These are phyloP conservation scores for Propithecus coquereli DNA, from an alignment of 2,113 vertebrate genomes.

Conservation along the genomic window DNA sequence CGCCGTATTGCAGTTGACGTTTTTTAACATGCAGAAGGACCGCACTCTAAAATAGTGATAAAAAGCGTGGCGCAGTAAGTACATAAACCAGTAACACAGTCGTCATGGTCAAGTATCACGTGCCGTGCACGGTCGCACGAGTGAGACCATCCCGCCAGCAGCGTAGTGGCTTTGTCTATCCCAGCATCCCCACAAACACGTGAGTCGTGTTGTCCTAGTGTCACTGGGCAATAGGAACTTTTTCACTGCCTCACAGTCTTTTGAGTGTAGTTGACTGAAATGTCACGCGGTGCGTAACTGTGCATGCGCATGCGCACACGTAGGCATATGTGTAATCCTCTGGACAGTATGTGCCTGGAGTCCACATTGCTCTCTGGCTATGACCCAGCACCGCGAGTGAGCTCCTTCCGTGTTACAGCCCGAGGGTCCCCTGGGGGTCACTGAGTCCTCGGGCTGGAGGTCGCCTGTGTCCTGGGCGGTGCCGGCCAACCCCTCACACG, in stretches of 20 bases:
- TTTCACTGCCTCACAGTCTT: background rate
- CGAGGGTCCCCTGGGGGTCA: accelerated
- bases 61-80: background rate
- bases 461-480: accelerated
- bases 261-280: background rate
- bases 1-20: background rate
- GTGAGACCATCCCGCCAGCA: background rate
- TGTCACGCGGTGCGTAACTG: background rate
- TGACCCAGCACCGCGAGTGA: accelerated
- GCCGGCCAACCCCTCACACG: accelerated
- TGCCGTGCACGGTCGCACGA: accelerated
- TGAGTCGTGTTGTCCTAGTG: background rate
- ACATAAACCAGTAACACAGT: background rate
- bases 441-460: background rate
- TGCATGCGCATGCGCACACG: too few species aligned
- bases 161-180: background rate
- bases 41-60: background rate
- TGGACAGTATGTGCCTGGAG: background rate
- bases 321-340: background rate
- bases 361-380: accelerated
- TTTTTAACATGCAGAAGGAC: background rate
- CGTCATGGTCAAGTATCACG: accelerated
- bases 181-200: background rate
- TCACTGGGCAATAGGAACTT: background rate
- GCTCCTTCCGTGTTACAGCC: background rate